Conservation (phyloP, 2,888 invertebrate genomes). For the Scaptomyza parva region DNA sequence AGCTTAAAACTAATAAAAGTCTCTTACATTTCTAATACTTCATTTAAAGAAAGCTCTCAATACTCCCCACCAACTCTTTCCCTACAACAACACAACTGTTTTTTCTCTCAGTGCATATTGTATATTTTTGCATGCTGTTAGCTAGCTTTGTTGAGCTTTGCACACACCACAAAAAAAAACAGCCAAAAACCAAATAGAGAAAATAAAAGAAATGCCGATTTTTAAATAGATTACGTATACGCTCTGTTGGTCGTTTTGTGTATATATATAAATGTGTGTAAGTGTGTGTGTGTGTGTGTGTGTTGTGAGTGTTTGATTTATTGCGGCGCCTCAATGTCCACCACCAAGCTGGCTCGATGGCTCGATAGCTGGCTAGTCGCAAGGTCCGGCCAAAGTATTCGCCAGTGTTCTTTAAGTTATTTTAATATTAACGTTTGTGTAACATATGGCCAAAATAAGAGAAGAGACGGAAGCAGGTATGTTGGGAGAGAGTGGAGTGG, state of each 20-base stretch:
- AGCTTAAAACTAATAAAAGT: too few relatives aligned
- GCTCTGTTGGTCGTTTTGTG: slow-evolving; percentile 47
- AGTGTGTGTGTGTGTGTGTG: slow-evolving; percentile 27
- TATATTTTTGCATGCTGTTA: slow-evolving; percentile 35
- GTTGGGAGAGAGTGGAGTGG: too few relatives aligned
- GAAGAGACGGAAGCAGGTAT: slow-evolving; percentile 17
- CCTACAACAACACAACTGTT: background rate
- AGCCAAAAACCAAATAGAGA: background rate
- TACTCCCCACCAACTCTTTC: background rate
- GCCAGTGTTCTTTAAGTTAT: slow-evolving; percentile 75
- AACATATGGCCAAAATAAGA: slow-evolving; percentile 65
- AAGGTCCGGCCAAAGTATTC: slow-evolving; percentile 47
- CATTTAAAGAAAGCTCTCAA: too few relatives aligned
- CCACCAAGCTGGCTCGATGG: background rate
- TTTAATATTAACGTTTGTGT: slow-evolving; percentile 75
- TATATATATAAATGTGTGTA: too few relatives aligned
- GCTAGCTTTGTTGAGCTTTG: slow-evolving; percentile 27
- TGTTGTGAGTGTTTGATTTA: slow-evolving; percentile 62
- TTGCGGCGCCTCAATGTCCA: slow-evolving; percentile 70
- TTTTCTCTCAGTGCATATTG: slow-evolving; percentile 11
- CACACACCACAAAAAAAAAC: slow-evolving; percentile 16
- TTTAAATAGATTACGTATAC: slow-evolving; percentile 75
- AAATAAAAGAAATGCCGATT: slow-evolving; percentile 40
- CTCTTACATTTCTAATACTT: too few relatives aligned
- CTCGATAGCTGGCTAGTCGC: background rate